A percentile compares a stretch with the other conserved stretches of the same genome.
These are phyloP conservation scores for Miichthys miiuy DNA, from an alignment of 2,797 vertebrate species.

Conservation along the genomic window DNA sequence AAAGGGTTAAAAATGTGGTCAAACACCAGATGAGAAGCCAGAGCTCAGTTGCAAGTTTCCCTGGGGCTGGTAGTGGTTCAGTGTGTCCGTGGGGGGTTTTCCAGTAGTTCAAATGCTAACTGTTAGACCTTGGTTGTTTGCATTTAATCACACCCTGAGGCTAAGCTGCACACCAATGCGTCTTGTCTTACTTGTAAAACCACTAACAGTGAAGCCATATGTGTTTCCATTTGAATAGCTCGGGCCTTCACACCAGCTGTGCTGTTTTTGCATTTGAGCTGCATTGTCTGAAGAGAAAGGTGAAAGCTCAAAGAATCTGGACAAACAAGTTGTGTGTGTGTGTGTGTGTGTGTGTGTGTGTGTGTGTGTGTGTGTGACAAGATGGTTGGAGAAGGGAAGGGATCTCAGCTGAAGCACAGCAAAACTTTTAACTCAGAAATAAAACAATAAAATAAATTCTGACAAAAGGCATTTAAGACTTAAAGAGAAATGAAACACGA, in stretches of 20 bases:
- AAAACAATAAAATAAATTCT: neutral
- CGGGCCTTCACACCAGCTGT: conserved; percentile 41
- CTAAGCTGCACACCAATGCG: neutral
- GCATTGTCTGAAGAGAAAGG: neutral
- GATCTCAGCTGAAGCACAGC: neutral
- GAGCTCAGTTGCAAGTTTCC: neutral
- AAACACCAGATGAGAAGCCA: neutral
- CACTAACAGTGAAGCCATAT: neutral
- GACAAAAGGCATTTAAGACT: neutral
- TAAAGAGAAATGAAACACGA: neutral
- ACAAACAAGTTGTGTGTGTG: neutral
- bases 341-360: neutral
- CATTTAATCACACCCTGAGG: conserved; percentile 1
- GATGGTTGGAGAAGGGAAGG: neutral
- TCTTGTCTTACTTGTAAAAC: neutral
- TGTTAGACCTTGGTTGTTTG: neutral
- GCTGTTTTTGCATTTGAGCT: conserved; percentile 27
- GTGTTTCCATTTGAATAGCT: conserved; percentile 46
- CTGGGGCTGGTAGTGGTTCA: neutral
- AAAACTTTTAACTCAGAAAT: neutral
- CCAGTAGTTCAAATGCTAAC: neutral
- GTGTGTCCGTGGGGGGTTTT: no score
- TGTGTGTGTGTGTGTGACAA: neutral
- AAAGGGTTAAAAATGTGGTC: neutral
- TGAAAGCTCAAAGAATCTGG: neutral